Evolutionary conservation across 2,797 vertebrate genomes (phyloP), one percentile per base, ranked within the genome.

Genomic region (Prunella strophiata): DNA sequence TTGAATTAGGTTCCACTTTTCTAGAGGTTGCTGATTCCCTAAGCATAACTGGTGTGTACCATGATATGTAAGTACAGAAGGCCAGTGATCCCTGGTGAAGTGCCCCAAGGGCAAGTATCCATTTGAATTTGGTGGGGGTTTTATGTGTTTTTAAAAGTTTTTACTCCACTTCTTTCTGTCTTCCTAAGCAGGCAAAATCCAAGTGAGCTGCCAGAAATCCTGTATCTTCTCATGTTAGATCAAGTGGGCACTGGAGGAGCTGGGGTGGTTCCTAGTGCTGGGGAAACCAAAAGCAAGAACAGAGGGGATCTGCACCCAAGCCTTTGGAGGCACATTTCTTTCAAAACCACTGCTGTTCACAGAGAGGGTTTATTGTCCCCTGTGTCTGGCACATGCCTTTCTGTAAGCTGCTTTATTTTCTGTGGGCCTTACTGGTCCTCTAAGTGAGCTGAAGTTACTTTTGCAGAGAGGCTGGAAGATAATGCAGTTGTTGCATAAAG

Each of bases 91-190:
- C 34, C 23, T 76, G 34, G 9, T 29, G 40, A 73, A 48, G 18
- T 23, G 16, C 17, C 27, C 13, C 9, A 23, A 45, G 14, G 20
- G 51, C 38, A 89, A 23, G 14, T 16, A 57, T 50, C 45, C 1
- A 1, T 43, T 54, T 91, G 11, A 45, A 42, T 76, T 61, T 86
- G 12, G 4, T 2, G 3, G 2, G 0, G 1, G 7, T 8, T 61
- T 47, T 32, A 7, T 34, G 4, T 40, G 4, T 26, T 85, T 88
- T 75, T 29, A 8, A 7, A 89, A 54, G 61, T 71, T 80, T 36
- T 91, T 16, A 22, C n/a, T 88, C 17, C 3, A 3, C 17, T 54
- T 74, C 42, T 79, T 91, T 80, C 42, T 2, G 0, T 92, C 42
- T 65, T 65, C 16, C 38, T 70, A 84, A 92, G 52, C 19, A 72